Evolutionary conservation across 2,888 invertebrate species (phyloP).

Genomic region (Frankliniella fusca): DNA sequence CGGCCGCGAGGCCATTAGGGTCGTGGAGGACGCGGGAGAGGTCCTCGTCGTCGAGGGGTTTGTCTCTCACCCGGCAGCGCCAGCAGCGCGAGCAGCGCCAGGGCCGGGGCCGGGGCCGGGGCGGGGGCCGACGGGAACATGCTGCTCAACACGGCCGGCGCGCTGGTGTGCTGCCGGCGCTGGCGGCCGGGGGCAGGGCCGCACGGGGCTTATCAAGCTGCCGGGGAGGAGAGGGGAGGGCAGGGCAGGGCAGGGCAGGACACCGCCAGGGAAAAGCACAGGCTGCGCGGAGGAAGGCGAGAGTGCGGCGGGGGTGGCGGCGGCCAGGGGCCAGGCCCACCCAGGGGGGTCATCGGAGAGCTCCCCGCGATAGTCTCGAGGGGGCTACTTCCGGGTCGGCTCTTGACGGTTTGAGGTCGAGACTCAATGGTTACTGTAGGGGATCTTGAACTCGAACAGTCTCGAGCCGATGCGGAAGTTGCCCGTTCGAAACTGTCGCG

Average conservation of each 20-base stretch:
- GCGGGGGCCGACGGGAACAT: not conserved
- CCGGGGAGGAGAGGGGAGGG: not conserved
- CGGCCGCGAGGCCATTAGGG: not conserved
- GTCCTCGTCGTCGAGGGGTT: no score
- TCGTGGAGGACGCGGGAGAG: no score
- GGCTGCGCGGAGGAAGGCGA: not conserved
- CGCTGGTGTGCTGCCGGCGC: not conserved
- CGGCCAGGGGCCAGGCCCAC: not conserved
- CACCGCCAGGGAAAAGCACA: not conserved
- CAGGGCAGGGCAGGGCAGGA: not conserved
- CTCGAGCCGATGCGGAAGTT: no score
- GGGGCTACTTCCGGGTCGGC: no score
- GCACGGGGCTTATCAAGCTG: not conserved
- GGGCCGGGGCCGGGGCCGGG: not conserved
- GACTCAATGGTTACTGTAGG: no score
- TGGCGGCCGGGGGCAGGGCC: not conserved
- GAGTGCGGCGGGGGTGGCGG: not conserved
- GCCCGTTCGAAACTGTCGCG: no score
- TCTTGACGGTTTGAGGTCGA: no score
- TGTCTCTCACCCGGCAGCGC: not conserved
- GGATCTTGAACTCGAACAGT: no score
- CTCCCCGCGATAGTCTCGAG: no score
- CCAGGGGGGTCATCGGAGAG: no score
- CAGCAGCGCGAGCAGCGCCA: not conserved
- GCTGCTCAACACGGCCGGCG: not conserved